Evolutionary conservation across 2,888 invertebrate genomes (phyloP).

Genomic region (Neoascia interrupta): DNA sequence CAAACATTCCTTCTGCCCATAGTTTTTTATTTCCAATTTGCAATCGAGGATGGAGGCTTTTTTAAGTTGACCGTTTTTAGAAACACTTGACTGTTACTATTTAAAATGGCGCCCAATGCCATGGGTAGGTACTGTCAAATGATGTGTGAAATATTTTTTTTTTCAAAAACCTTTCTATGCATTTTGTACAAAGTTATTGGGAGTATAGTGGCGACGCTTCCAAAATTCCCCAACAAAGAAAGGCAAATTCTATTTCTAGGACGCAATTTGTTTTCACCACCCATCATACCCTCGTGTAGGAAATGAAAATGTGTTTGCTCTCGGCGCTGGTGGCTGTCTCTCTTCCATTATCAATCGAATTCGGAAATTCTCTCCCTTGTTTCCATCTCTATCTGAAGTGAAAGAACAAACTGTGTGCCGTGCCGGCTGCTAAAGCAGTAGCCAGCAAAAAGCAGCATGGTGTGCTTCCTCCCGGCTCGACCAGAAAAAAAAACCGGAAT

Average conservation of each 20-base stretch:
- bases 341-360: constrained; percentile 18
- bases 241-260: constrained; percentile 57
- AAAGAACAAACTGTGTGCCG: constrained; percentile 18
- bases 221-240: neutral
- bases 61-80: too few relatives aligned
- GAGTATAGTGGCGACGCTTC: constrained; percentile 8
- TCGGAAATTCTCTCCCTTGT: neutral
- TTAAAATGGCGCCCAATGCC: constrained; percentile 1
- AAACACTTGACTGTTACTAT: too few relatives aligned
- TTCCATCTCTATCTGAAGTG: constrained; percentile 5
- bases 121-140: too few relatives aligned
- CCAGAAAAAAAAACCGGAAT: constrained; percentile 41
- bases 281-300: neutral
- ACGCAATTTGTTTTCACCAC: constrained; percentile 48
- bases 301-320: constrained; percentile 32
- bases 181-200: too few relatives aligned
- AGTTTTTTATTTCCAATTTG: too few relatives aligned
- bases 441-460: constrained; percentile 41
- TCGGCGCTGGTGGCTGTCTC: constrained; percentile 23
- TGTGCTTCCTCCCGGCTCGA: neutral
- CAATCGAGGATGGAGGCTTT: too few relatives aligned
- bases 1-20: too few relatives aligned
- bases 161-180: too few relatives aligned
- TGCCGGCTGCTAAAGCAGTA: constrained; percentile 45
- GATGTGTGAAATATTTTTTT: too few relatives aligned